Evolutionary conservation across 2,113 vertebrate genomes (phyloP).

Genomic region (Pygoscelis adeliae): DNA sequence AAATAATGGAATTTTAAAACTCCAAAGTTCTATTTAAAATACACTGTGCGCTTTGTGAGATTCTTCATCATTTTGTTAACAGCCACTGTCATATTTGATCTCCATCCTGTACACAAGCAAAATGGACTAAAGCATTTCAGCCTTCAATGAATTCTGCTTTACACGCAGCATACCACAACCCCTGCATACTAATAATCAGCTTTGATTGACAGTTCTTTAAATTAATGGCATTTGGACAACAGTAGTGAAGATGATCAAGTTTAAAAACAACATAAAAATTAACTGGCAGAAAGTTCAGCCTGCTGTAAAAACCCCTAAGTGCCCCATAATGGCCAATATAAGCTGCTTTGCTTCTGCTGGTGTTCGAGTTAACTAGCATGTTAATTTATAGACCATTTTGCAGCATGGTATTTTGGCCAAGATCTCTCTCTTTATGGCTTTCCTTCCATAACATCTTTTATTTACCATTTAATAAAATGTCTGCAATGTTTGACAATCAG

Average conservation of each 20-base stretch:
- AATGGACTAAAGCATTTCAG: not conserved
- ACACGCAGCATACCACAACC: not conserved
- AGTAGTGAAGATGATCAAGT: conserved; percentile 55
- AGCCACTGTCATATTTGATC: not conserved
- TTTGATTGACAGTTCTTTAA: conserved; percentile 36
- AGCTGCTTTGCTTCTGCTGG: not conserved
- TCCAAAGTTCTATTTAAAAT: not conserved
- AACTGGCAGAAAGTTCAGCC: conserved; percentile 55
- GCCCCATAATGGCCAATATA: conserved; percentile 18
- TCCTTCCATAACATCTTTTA: not conserved
- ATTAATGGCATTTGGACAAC: conserved; percentile 59
- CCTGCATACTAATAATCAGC: not conserved
- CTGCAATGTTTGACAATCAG: not conserved
- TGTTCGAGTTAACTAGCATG: conserved; percentile 15
- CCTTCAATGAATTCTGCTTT: not conserved
- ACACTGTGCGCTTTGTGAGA: not conserved
- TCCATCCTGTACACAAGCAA: not conserved
- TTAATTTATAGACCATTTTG: conserved; percentile 17
- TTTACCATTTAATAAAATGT: not conserved
- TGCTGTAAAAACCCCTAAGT: conserved; percentile 40
- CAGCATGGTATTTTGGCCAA: not conserved
- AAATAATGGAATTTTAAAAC: not conserved
- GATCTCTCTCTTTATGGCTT: not conserved
- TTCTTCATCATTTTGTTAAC: not conserved
- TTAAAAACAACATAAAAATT: conserved; percentile 69